phyloP scores from a whole-genome alignment of 2,888 invertebrate species.

The Chloromyia formosa region DNA sequence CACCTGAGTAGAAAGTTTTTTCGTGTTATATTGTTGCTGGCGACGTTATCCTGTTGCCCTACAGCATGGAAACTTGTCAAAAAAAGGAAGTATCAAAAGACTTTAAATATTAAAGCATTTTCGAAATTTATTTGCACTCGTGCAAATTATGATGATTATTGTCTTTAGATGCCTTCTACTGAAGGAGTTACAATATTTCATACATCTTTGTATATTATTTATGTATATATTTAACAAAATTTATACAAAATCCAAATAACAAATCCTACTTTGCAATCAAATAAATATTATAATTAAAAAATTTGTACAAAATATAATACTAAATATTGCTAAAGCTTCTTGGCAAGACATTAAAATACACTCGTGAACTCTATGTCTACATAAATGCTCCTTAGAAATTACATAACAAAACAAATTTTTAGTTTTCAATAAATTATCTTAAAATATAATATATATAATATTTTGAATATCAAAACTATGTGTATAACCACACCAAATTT shows the following conservation, averaged over 20 bases:
- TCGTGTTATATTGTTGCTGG: too few relatives aligned
- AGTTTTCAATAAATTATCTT: conserved; percentile 19
- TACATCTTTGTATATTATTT: background rate
- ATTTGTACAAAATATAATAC: conserved; percentile 37
- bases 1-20: background rate
- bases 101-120: background rate
- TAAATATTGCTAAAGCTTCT: conserved; percentile 41
- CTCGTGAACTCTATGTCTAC: conserved; percentile 9
- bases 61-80: too few relatives aligned
- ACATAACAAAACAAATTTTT: conserved; percentile 37
- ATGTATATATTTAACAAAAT: background rate
- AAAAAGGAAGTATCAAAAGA: background rate
- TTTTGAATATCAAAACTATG: background rate
- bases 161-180: background rate
- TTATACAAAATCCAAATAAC: conserved; percentile 16
- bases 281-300: conserved; percentile 31
- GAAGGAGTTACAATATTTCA: background rate
- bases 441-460: background rate
- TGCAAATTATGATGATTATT: background rate
- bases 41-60: too few relatives aligned
- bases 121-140: background rate
- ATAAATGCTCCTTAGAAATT: conserved; percentile 23
- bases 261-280: conserved; percentile 15
- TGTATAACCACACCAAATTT: background rate
- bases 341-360: conserved; percentile 28